A percentile compares a stretch with the other conserved stretches of the same genome.
These are phyloP conservation scores for Linurgus olivaceus DNA, from an alignment of 2,797 vertebrate species.

Conservation along the genomic window DNA sequence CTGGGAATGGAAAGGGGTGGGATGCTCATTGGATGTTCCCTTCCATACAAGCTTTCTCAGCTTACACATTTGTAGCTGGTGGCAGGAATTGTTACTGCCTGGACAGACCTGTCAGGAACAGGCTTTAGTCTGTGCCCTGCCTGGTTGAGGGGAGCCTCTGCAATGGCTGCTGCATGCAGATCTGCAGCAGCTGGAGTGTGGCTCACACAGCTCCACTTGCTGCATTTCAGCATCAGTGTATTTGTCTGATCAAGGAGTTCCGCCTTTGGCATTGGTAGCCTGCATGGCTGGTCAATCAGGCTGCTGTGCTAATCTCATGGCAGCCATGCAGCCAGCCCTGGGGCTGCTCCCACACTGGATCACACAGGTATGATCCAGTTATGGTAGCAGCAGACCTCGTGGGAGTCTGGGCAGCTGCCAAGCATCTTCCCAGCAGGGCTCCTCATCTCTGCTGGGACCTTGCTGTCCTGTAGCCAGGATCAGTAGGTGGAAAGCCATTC, in stretches of 20 bases:
- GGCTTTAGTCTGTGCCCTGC: neutral
- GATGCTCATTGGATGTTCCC: neutral
- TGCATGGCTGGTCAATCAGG: neutral
- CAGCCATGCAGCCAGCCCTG: neutral
- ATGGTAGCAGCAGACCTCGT: accelerated
- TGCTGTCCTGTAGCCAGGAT: neutral
- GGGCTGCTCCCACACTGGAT: neutral
- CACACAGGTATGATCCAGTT: neutral
- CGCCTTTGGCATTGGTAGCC: neutral
- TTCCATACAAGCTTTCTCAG: neutral
- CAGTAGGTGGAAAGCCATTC: neutral
- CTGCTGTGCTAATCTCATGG: neutral
- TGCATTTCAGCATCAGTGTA: neutral
- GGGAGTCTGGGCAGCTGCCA: neutral
- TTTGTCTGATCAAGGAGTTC: neutral
- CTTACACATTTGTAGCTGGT: neutral
- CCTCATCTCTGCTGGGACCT: neutral
- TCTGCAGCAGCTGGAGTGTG: neutral
- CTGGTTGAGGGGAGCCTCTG: neutral
- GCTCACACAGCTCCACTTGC: neutral
- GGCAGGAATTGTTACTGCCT: neutral
- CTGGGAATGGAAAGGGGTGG: accelerated
- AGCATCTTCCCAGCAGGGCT: neutral
- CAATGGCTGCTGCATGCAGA: accelerated
- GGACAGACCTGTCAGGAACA: neutral